Evolutionary conservation across 2,888 invertebrate genomes (phyloP), one percentile per base, ranked within the genome.

Genomic region (Prosapia bicincta): DNA sequence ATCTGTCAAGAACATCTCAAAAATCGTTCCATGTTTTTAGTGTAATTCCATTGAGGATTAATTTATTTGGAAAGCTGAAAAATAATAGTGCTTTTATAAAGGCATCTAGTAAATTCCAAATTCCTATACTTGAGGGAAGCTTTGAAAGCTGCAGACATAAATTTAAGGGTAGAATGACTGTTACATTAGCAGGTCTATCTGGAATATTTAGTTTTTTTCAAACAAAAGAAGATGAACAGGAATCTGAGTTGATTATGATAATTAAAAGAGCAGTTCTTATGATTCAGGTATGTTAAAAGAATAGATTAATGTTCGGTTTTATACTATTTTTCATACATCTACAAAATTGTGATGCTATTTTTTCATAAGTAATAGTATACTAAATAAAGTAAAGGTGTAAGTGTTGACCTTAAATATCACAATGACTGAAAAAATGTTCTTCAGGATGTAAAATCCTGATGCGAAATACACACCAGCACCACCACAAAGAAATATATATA

Each of bases 191-290:
- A 20, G 54, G 54, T 23, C 25, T 74, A 67, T 66, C 81, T 68
- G 82, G 83, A 26, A 76, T 91, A 24, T 86, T 91, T 78, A 88
- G 89, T 70, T 88, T 90, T 85, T 84, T 92, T 24, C 89, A 90
- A 13, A 88, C 89, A 78, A 83, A 85, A 69, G 88, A 90, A 72
- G 87, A 90, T 77, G 89, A 91, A 79, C 87, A 89, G 2, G 91
- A 92, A 84, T 89, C 91, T 72, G 92, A 94, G 82, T 85, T 96
- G 24, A 90, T 94, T 79, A 88, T 88, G 81, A 91, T 91, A 0
- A 91, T 96, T 76, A 95, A 95, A 85, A 88, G 93, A 79, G 93
- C 94, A 9, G 88, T 95, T 79, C 85, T 95, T 24, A 90, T 92
- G 79, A 92, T 92, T 72, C 92, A 93, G 84, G 87, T 86, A 85